Conservation (phyloP, 2,113 vertebrate species). For the Myiopsitta monachus region DNA sequence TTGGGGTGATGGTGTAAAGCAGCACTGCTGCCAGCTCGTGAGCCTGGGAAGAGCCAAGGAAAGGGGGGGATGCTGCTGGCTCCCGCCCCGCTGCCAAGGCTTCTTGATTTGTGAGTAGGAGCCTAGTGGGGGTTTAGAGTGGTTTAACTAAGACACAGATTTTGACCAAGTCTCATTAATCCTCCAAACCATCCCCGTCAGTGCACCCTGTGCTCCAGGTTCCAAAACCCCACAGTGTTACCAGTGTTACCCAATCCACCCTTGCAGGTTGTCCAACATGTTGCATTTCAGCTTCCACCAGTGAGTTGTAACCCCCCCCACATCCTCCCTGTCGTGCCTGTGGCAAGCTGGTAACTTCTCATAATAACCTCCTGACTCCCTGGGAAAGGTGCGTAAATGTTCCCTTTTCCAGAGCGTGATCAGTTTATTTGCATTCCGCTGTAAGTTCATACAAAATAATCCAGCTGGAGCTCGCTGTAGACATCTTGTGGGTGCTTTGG, state of each 20-base stretch:
- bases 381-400: background rate
- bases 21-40: background rate
- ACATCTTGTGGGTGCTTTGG: background rate
- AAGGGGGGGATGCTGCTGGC: background rate
- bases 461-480: background rate
- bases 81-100: background rate
- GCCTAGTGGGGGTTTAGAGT: background rate
- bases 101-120: background rate
- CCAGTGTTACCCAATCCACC: background rate
- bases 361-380: background rate
- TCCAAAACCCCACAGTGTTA: background rate
- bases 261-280: background rate
- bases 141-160: background rate
- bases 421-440: background rate
- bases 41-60: background rate
- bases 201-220: background rate
- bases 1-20: background rate
- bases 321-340: background rate
- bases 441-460: background rate
- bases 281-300: background rate
- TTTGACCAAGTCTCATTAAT: background rate
- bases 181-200: background rate
- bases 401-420: background rate
- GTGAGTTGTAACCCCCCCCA: background rate
- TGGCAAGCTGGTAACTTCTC: background rate